Evolutionary conservation across 2,113 vertebrate species (phyloP).

Genomic region (Cathartes aura): DNA sequence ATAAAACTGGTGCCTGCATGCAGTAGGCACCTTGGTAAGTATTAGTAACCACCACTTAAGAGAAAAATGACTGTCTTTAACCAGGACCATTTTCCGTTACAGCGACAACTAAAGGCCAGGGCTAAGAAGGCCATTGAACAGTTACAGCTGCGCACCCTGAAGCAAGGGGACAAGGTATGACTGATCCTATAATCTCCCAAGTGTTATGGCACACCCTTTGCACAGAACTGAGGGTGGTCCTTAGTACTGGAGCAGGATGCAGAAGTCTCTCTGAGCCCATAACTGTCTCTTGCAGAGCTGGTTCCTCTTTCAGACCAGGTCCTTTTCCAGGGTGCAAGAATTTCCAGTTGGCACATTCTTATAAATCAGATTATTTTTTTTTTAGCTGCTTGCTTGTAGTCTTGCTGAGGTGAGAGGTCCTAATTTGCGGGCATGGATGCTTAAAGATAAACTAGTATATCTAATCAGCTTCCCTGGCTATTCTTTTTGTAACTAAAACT

Average conservation of each 20-base stretch:
- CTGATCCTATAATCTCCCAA: not conserved
- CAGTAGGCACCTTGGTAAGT: not conserved
- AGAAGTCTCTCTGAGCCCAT: not conserved
- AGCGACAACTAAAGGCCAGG: slow-evolving; percentile 84
- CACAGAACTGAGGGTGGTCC: not conserved
- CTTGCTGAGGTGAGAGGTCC: not conserved
- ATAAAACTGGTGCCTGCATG: not conserved
- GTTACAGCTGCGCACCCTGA: slow-evolving; percentile 85
- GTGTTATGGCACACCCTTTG: not conserved
- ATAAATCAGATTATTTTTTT: not conserved
- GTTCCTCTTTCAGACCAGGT: not conserved
- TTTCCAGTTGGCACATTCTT: not conserved
- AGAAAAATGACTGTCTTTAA: not conserved
- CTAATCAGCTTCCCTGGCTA: not conserved
- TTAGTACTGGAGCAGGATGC: not conserved
- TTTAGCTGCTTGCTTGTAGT: not conserved
- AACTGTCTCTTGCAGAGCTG: not conserved
- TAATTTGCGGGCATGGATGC: not conserved
- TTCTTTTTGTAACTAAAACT: not conserved
- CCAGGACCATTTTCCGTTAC: slow-evolving; percentile 34
- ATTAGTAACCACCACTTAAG: not conserved
- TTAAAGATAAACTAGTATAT: not conserved
- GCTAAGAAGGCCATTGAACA: slow-evolving; percentile 88
- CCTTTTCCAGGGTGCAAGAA: not conserved
- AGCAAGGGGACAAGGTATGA: slow-evolving; percentile 85